Conservation (phyloP, 2,797 vertebrate genomes). For the Meriones psammophilus region DNA sequence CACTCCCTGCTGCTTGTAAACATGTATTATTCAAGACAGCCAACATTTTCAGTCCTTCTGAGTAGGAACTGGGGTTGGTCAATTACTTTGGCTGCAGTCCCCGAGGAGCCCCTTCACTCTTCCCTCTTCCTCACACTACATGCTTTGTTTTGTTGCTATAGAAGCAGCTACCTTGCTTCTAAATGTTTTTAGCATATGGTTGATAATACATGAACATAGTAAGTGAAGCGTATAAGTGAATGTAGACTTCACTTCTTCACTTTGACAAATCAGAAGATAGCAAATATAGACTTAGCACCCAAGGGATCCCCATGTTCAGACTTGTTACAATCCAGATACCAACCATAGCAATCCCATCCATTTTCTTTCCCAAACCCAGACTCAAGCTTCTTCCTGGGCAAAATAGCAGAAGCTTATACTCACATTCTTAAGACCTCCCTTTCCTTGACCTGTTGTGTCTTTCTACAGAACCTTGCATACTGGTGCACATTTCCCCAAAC, state of each 20-base stretch:
- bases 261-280: not conserved
- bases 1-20: not conserved
- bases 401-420: not conserved
- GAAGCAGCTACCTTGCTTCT: not conserved
- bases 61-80: not conserved
- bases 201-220: not conserved
- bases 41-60: conserved; percentile 23
- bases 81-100: not conserved
- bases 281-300: not conserved
- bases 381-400: not conserved
- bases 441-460: not conserved
- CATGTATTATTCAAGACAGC: not conserved
- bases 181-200: not conserved
- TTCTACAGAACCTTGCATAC: not conserved
- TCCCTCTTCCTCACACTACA: not conserved
- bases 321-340: not conserved
- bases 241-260: not conserved
- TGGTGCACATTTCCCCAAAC: not conserved
- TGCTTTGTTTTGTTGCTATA: not conserved
- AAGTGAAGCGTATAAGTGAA: not conserved
- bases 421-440: not conserved
- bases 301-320: not conserved
- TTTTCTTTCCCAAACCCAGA: not conserved
- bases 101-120: not conserved
- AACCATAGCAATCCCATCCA: not conserved